phyloP scores from a whole-genome alignment of 2,888 invertebrate genomes.

The Lepidochitona cinerea region DNA sequence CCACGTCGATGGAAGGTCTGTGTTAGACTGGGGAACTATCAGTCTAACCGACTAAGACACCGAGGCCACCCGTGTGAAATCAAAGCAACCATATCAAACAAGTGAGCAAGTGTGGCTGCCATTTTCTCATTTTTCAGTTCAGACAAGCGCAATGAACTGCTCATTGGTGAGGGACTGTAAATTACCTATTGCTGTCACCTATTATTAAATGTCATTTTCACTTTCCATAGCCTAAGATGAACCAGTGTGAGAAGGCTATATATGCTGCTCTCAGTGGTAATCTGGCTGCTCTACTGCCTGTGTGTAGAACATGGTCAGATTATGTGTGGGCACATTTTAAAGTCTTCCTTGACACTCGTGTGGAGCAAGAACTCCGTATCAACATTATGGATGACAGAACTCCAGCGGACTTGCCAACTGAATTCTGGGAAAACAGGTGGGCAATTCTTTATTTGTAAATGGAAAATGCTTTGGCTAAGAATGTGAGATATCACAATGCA shows the following conservation, averaged over 20 bases:
- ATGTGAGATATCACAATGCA: neutral
- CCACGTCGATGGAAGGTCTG: too few species aligned
- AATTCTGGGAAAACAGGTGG: conserved; percentile 62
- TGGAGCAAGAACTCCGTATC: conserved; percentile 83
- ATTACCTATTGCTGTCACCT: too few species aligned
- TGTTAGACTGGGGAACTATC: too few species aligned
- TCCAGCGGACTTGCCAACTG: conserved; percentile 54
- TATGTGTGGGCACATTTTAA: conserved; percentile 87
- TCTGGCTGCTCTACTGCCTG: conserved; percentile 81
- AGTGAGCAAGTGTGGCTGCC: too few species aligned
- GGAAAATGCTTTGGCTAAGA: neutral
- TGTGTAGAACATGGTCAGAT: conserved; percentile 90
- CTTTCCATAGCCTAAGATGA: conserved; percentile 49
- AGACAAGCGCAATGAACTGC: too few species aligned
- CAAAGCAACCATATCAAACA: too few species aligned
- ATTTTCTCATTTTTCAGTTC: too few species aligned
- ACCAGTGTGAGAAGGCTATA: conserved; percentile 76
- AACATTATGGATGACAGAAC: conserved; percentile 72
- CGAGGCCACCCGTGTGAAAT: too few species aligned
- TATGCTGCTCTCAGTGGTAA: conserved; percentile 88
- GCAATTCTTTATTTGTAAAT: too few species aligned
- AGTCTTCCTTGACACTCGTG: conserved; percentile 82
- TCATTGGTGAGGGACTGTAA: too few species aligned
- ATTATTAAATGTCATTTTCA: too few species aligned
- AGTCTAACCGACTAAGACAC: too few species aligned